A percentile compares a stretch with the other conserved stretches of the same genome.
Evolutionary conservation across 2,888 invertebrate genomes (phyloP).

Genomic region (Yponomeuta cagnagella): DNA sequence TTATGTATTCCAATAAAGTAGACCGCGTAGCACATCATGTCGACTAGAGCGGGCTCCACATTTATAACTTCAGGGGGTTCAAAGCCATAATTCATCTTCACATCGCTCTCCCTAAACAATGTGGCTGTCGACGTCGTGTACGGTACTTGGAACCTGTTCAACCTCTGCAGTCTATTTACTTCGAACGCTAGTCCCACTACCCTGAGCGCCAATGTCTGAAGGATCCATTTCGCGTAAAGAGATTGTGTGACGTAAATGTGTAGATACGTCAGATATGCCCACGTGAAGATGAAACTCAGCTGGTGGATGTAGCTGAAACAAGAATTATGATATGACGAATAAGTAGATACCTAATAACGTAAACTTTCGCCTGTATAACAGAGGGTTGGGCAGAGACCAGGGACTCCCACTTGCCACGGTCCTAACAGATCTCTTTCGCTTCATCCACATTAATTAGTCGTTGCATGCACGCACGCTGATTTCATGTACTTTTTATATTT

Average conservation of each 20-base stretch:
- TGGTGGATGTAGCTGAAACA: conserved; percentile 81
- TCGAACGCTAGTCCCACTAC: conserved; percentile 91
- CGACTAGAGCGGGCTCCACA: conserved; percentile 66
- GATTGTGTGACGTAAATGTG: conserved; percentile 80
- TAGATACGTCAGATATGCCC: conserved; percentile 85
- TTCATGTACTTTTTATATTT: no score
- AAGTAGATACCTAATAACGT: not conserved
- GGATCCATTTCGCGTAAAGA: conserved; percentile 84
- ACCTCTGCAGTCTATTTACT: conserved; percentile 44
- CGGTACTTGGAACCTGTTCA: not conserved
- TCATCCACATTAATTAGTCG: no score
- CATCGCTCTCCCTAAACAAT: conserved; percentile 14
- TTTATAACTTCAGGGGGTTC: conserved; percentile 33
- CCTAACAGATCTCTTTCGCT: no score
- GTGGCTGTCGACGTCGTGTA: not conserved
- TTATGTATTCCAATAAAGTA: conserved; percentile 90
- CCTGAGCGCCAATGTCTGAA: conserved; percentile 88
- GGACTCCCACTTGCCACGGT: no score
- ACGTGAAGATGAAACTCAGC: conserved; percentile 83
- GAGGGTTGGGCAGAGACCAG: no score
- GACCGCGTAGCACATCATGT: conserved; percentile 85
- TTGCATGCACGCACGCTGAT: no score
- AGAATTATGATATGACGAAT: not conserved
- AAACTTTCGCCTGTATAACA: not conserved
- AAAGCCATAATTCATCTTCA: conserved; percentile 16